Base-by-base conservation (phyloP, 1,140 invertebrate genomes). In the Ericerus pela region DNA sequence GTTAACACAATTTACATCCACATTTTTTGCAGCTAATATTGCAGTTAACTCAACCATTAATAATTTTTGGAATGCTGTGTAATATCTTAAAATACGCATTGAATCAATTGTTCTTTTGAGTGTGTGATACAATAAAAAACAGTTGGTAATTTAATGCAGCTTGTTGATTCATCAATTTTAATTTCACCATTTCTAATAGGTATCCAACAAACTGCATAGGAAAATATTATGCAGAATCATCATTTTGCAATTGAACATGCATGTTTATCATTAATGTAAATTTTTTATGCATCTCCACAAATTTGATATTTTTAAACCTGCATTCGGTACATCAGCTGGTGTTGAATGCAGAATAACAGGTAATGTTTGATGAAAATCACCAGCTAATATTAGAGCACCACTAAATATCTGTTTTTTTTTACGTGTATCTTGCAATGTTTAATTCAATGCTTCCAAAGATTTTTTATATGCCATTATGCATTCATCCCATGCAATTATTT, bases 271-370 rank as follows among this genome's bases (percentile, higher is more conserved):
- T 63, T n/a, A 59, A 27, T 10, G 52, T 29, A 8, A 63, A 30
- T 5, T 63, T 62, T 70, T 63, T 54, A 69, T 64, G 53, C 69
- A 56, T 29, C 38, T 54, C 69, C 69, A 72, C 57, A 74, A 63
- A 68, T 58, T 58, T 36, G 69, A 67, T 22, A 56, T 64, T 61
- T 69, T 73, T 55, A 71, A 51, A 57, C 61, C 68, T 55, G 62
- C 61, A 52, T 58, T 59, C 5, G 65, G 56, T 54, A 62, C 54
- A 55, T 63, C 58, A 33, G 56, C 53, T 2, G 56, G 1, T 14
- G 69, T 74, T 58, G 62, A 66, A 62, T 65, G 61, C 38, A 60
- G 57, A 8, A 73, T 65, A 2, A 75, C 66, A 38, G 72, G 71
- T 57, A 75, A 60, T 55, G 66, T 73, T 69, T 75, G 70, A 26